phyloP scores from a whole-genome alignment of 1,140 invertebrate species.

The Drosophila kurseongensis region DNA sequence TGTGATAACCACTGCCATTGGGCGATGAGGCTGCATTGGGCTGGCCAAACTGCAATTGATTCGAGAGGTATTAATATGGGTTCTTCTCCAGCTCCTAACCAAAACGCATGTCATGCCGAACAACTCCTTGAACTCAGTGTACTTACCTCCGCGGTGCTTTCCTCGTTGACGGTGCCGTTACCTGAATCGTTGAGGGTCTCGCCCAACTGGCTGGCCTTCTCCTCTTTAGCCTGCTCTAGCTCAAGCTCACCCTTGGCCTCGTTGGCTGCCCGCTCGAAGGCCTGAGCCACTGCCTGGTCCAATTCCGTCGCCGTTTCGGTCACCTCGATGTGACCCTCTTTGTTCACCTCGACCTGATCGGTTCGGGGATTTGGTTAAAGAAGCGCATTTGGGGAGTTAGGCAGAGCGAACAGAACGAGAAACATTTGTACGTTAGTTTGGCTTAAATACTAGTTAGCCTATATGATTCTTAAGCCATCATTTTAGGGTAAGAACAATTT shows the following conservation, averaged over 20 bases:
- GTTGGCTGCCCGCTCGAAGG: conserved; percentile 66
- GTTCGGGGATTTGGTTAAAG: conserved; percentile 56
- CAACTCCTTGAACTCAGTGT: conserved; percentile 12
- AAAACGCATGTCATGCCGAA: conserved; percentile 60
- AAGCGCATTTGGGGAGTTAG: conserved; percentile 71
- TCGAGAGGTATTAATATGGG: neutral
- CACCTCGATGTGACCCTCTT: conserved; percentile 85
- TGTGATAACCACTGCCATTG: conserved; percentile 75
- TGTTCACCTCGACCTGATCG: conserved; percentile 85
- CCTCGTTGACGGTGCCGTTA: conserved; percentile 67
- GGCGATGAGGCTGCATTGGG: conserved; percentile 83
- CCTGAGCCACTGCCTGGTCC: conserved; percentile 72
- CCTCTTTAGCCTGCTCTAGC: conserved; percentile 33
- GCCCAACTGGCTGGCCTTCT: conserved; percentile 30
- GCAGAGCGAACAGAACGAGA: conserved; percentile 66
- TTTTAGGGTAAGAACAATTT: no score
- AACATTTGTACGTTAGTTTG: conserved; percentile 64
- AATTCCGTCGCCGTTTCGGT: conserved; percentile 77
- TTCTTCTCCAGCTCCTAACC: neutral
- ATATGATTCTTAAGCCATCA: conserved; percentile 37
- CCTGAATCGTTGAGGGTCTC: conserved; percentile 57
- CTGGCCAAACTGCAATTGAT: conserved; percentile 69
- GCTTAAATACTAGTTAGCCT: conserved; percentile 38
- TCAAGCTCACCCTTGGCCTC: conserved; percentile 55
- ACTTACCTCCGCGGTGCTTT: conserved; percentile 77